Evolutionary conservation across 2,888 invertebrate genomes (phyloP).

Genomic region (Nebria brevicollis): DNA sequence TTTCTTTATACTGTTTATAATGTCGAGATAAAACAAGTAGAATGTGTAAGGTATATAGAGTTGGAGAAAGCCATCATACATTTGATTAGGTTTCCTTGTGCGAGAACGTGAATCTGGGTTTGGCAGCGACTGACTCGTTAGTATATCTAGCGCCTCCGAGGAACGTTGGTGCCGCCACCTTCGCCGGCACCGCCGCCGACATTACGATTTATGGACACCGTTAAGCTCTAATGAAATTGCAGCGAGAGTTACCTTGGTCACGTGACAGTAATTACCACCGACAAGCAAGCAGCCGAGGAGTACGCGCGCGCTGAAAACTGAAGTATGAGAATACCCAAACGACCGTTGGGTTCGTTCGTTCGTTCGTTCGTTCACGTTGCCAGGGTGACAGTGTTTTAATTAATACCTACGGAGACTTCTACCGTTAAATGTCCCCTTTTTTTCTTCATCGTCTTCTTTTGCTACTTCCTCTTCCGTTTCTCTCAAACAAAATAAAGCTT

Average conservation of each 20-base stretch:
- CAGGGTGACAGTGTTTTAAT: neutral
- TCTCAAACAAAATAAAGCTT: too few species aligned
- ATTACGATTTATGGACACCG: conserved; percentile 64
- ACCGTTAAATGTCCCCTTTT: neutral
- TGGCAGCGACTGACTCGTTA: neutral
- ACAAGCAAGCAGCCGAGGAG: conserved; percentile 13
- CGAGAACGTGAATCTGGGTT: neutral
- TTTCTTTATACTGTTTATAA: too few species aligned
- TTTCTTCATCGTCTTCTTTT: neutral
- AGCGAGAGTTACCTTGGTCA: conserved; percentile 54
- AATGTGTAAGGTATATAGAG: too few species aligned
- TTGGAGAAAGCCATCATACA: too few species aligned
- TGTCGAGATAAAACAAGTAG: too few species aligned
- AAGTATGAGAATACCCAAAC: neutral
- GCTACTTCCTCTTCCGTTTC: too few species aligned
- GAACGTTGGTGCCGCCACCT: conserved; percentile 11
- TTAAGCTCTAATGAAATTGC: conserved; percentile 67
- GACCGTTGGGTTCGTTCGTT: neutral
- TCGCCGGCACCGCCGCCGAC: conserved; percentile 27
- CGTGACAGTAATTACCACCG: conserved; percentile 56
- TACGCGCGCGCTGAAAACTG: conserved; percentile 35
- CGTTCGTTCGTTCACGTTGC: neutral
- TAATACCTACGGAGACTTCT: neutral
- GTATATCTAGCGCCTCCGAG: conserved; percentile 50
- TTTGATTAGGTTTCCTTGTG: neutral